Base-by-base conservation (phyloP, 2,888 invertebrate genomes). In the Linnaemya tessellans region DNA sequence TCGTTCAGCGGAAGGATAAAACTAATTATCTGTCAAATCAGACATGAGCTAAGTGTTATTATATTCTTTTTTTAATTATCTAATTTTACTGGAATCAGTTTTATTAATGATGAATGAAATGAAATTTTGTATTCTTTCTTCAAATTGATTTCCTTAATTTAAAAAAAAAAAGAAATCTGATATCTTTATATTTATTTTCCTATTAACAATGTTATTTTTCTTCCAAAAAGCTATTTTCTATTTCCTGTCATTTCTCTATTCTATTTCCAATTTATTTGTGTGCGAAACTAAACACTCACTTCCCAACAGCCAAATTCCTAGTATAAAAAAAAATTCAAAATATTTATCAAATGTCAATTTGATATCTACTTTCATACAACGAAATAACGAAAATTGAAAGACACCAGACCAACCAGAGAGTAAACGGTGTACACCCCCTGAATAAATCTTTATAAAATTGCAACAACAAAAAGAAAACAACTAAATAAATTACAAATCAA, bases 401-500 rank as follows among this genome's bases (percentile, higher is more conserved):
- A 22, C 35, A 10, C 38, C 51, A 65, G 41, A 20, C 9, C 18
- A 41, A 41, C 41, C 41, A 11, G 11, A 25, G 5, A 49, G 3
- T 0, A 51, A 8, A 60, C 11, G 18, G 18, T 30, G 25, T 18
- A 30, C 25, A 18, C 15, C 41, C 20, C 25, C 13, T 15, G 79
- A 75, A 84, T 75, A 84, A 80, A 84, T 80, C 75, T 68, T 58
- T 51, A 11, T 46, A 58, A 68, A 80, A 84, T 62, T 56, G 62
- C 64, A 74, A 20, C 11, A 41, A 5, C 30, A 30, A 30, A 11
- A 41, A 41, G 3, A 41, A 41, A 41, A 41, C 2, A 41, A 10
- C 0, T 11, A 51, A 84, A 81, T 81, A 84, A 84, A 84, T 80
- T 71, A 80, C 65, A 71, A 78, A 81, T 70, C 70, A 71, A 82